A percentile compares a stretch with the other conserved stretches of the same genome.
Conservation (phyloP, 2,797 vertebrate genomes). For the Hippocampus kuda region DNA sequence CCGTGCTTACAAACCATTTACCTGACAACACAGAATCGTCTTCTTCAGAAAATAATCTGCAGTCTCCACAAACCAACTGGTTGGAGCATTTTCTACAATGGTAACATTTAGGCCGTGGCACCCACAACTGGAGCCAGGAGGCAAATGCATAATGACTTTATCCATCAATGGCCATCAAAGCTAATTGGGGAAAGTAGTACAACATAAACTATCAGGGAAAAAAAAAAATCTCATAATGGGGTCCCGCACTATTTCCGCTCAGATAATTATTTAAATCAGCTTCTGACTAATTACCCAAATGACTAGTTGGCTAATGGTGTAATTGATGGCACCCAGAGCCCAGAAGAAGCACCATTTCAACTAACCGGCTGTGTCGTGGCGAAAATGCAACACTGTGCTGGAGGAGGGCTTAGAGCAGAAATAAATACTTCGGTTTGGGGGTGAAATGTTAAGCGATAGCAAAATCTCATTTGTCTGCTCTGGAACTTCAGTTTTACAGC, state of each 20-base stretch:
- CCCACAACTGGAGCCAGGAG: not conserved
- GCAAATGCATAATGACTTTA: constrained; percentile 11
- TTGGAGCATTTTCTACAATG: not conserved
- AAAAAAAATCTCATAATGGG: constrained; percentile 32
- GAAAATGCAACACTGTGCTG: constrained; percentile 24
- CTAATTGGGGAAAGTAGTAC: constrained; percentile 14
- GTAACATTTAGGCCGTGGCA: not conserved
- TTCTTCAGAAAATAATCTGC: constrained; percentile 9
- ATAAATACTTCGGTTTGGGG: constrained; percentile 20
- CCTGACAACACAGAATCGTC: constrained; percentile 54
- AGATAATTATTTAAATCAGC: constrained; percentile 53
- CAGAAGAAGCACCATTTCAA: constrained; percentile 31
- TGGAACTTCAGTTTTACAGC: constrained; percentile 20
- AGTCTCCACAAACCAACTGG: not conserved
- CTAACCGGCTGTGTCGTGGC: constrained; percentile 30
- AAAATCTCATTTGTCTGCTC: constrained; percentile 33
- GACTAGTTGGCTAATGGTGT: constrained; percentile 53
- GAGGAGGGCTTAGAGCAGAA: constrained; percentile 25
- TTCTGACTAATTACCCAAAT: constrained; percentile 53
- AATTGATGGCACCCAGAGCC: constrained; percentile 49
- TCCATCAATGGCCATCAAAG: constrained; percentile 24
- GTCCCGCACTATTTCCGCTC: constrained; percentile 34
- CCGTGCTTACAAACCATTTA: constrained; percentile 81
- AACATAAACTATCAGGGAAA: constrained; percentile 27
- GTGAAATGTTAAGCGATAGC: constrained; percentile 7